Conservation (phyloP, 1,140 invertebrate genomes). For the Aphelenchoides fujianensis region DNA sequence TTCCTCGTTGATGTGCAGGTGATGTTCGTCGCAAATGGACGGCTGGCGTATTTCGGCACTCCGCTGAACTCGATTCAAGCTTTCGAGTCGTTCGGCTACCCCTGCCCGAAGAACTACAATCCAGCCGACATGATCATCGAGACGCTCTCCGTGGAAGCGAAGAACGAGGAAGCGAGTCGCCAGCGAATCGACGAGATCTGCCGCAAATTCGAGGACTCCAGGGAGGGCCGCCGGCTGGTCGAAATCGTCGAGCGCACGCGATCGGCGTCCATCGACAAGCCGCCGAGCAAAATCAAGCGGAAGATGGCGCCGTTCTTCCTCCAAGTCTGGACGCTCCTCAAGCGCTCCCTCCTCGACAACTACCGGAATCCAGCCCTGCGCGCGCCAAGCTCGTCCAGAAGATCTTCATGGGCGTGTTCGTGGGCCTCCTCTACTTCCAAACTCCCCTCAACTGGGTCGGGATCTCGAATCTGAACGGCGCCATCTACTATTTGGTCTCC, state of each 20-base stretch:
- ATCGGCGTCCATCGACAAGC: background rate
- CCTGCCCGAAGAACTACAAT: slow-evolving; percentile 70
- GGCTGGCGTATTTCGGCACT: slow-evolving; percentile 62
- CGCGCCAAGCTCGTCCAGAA: slow-evolving; percentile 59
- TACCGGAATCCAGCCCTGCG: slow-evolving; percentile 54
- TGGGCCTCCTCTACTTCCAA: slow-evolving; percentile 64
- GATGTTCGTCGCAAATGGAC: slow-evolving; percentile 64
- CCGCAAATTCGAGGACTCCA: slow-evolving; percentile 42
- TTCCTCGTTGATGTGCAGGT: slow-evolving; percentile 44
- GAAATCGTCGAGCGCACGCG: slow-evolving; percentile 20
- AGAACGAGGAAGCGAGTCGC: slow-evolving; percentile 62
- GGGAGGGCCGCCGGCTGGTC: slow-evolving; percentile 29
- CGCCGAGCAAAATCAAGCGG: slow-evolving; percentile 20
- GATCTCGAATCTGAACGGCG: slow-evolving; percentile 64
- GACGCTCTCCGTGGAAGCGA: slow-evolving; percentile 64
- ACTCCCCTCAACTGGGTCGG: slow-evolving; percentile 42
- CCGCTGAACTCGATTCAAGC: slow-evolving; percentile 50
- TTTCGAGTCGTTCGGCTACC: slow-evolving; percentile 69
- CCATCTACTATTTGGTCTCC: slow-evolving; percentile 61
- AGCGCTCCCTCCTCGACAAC: slow-evolving; percentile 53
- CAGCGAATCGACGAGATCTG: slow-evolving; percentile 52
- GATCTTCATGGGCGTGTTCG: slow-evolving; percentile 61
- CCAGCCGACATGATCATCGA: slow-evolving; percentile 73
- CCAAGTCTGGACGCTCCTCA: slow-evolving; percentile 39
- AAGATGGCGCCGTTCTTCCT: slow-evolving; percentile 30